Base-by-base conservation (phyloP, 2,113 vertebrate genomes). In the Microtus pennsylvanicus region DNA sequence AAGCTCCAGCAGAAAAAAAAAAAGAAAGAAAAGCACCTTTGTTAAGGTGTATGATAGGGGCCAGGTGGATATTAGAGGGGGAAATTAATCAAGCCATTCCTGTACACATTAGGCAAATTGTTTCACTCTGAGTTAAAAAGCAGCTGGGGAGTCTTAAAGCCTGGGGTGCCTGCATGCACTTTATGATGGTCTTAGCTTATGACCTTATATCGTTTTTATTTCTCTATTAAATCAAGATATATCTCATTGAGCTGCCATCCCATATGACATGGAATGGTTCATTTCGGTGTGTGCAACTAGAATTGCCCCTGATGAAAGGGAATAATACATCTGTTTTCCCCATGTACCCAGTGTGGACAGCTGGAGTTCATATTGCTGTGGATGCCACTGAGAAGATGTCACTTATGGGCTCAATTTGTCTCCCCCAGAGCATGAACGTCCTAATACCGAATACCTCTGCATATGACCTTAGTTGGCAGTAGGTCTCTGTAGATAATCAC, bases 121-220 rank as follows among this genome's bases (percentile, higher is more conserved):
- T 98, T 96, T 99, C 98, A 97, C 98, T 98, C 96, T 77, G 87
- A 98, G 95, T 98, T 98, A 98, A 98, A 97, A 98, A 97, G 98
- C 98, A 98, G 72, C 98, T 94, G 96, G 98, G 98, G 98, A 98
- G 96, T 94, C 89, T 98, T 98, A 98, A 98, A 98, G 97, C 96
- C 75, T 95, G 98, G 98, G 98, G 97, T 98, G 94, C 96, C 97
- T 98, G 96, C 95, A 93, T 97, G 96, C 80, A 92, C 96, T 98
- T 98, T 98, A 98, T 97, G 98, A 97, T 97, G 97, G 97, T 97
- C 98, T 98, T 98, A 98, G 97, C 97, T 98, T 97, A 97, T 69
- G 97, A 98, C 97, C 98, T 98, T 98, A 97, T 97, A 97, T 98
- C 67, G 94, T 72, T 98, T 98, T 98, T 98, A 98, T 98, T 98